Evolutionary conservation across 2,797 vertebrate genomes (phyloP).

Genomic region (Enoplosus armatus): DNA sequence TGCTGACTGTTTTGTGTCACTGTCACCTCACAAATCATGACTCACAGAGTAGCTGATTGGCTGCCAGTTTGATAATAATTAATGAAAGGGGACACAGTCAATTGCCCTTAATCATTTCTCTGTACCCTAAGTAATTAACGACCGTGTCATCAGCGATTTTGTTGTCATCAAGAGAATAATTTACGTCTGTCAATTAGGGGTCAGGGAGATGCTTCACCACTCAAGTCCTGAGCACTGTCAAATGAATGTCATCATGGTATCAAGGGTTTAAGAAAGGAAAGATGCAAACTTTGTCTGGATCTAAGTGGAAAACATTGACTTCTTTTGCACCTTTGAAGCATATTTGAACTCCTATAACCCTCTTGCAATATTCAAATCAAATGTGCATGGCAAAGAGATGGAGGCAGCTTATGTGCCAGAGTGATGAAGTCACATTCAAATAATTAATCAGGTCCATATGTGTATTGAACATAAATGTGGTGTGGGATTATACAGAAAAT

Average conservation of each 20-base stretch:
- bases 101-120: constrained; percentile 63
- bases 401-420: constrained; percentile 7
- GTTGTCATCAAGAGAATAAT: constrained; percentile 45
- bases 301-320: constrained; percentile 1
- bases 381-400: constrained; percentile 41
- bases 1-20: constrained; percentile 36
- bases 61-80: constrained; percentile 61
- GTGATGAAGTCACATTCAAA: constrained; percentile 40
- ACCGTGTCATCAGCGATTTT: constrained; percentile 51
- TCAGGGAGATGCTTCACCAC: constrained; percentile 26
- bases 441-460: constrained; percentile 41
- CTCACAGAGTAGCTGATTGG: constrained; percentile 46
- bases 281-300: background rate
- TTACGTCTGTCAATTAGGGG: constrained; percentile 43
- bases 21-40: constrained; percentile 36
- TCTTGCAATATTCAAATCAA: constrained; percentile 26
- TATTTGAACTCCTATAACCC: constrained; percentile 4
- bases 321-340: background rate
- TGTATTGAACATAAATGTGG: constrained; percentile 22
- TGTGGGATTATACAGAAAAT: background rate
- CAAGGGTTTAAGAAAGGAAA: background rate
- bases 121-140: constrained; percentile 53
- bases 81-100: constrained; percentile 61
- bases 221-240: background rate
- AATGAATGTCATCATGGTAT: constrained; percentile 6